These are phyloP conservation scores for Cosmia trapezina DNA, from an alignment of 2,888 invertebrate species.

Conservation along the genomic window DNA sequence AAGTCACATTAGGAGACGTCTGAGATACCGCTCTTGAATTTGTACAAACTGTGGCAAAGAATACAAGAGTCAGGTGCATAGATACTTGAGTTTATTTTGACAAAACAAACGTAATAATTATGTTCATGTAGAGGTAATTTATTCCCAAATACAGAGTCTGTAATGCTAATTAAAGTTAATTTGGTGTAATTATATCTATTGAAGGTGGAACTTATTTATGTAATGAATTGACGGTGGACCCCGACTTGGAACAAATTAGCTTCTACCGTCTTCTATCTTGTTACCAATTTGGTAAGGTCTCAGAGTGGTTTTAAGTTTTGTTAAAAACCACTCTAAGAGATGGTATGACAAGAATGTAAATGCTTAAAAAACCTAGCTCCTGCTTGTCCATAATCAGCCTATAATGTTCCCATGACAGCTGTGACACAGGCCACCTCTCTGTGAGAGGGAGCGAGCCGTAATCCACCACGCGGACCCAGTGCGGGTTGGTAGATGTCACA, in stretches of 20 bases:
- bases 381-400: background rate
- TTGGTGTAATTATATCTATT: background rate
- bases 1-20: constrained; percentile 19
- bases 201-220: background rate
- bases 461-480: too few species aligned
- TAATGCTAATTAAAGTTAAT: background rate
- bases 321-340: background rate
- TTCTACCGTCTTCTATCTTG: background rate
- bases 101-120: background rate
- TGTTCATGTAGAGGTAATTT: background rate
- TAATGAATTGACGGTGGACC: background rate
- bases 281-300: background rate
- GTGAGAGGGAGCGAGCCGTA: too few species aligned
- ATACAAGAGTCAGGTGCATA: constrained; percentile 1
- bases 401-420: too few species aligned
- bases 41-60: constrained; percentile 12
- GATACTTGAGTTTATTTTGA: background rate
- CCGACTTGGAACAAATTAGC: background rate
- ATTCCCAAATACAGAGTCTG: background rate
- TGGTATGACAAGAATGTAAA: background rate
- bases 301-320: background rate
- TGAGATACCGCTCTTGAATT: constrained; percentile 15
- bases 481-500: too few species aligned
- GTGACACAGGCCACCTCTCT: too few species aligned
- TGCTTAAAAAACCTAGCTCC: background rate